Evolutionary conservation across 2,888 invertebrate genomes (phyloP), one percentile per base, ranked within the genome.

Genomic region (Trissoscelio sp.): DNA sequence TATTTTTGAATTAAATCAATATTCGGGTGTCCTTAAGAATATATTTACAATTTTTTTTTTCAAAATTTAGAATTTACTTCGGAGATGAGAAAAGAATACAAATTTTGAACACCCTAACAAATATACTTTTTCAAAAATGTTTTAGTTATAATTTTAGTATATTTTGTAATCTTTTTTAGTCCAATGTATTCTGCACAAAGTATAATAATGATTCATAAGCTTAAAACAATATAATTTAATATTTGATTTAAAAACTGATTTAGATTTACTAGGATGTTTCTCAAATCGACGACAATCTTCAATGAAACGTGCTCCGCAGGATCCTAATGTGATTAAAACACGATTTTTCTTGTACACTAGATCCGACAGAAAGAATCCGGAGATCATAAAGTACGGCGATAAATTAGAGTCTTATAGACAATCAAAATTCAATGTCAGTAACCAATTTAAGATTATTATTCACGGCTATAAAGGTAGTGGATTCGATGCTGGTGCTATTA

Each of bases 401-500:
- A 87, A 91, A 11, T 91, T 91, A 0, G 86, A 88, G 67, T 93
- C 93, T 0, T 87, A 93, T 18, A 83, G 84, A 28, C 83, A 87
- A 39, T 93, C 94, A 0, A 89, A 88, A 42, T 93, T 93, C 81
- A 90, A 93, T 83, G 84, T 87, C 0, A 89, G 88, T 1, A 92
- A 92, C 75, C 90, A 92, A 0, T 85, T 93, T 24, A 94, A 93
- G 85, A 89, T 94, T 48, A 87, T 94, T 14, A 92, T 94, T 16
- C 94, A 94, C 83, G 94, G 94, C 0, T 94, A 92, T 85, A 93
- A 93, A 89, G 93, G 93, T 53, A 93, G 92, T 80, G 93, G 93
- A 85, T 73, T 66, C 18, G 92, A 93, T 74, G 88, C 87, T 42
- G 93, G 92, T 14, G 92, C 92, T 0, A 84, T 92, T 24, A 88